These are phyloP conservation scores for Anneissia japonica DNA, from an alignment of 35 echinoderm and acorn worm genomes.

Conservation along the genomic window DNA sequence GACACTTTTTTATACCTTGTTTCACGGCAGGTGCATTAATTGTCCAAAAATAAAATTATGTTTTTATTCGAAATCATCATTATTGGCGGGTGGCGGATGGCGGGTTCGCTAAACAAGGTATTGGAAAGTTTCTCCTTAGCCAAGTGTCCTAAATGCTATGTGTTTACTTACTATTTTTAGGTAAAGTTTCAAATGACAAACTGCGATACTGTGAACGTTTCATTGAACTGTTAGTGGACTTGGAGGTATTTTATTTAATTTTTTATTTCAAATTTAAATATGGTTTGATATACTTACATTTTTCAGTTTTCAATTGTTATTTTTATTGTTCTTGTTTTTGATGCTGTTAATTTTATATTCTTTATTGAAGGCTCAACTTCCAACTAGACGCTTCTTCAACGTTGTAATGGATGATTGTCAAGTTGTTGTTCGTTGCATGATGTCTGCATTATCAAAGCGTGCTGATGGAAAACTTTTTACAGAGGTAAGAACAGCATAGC, in stretches of 20 bases:
- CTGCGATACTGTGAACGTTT: constrained; percentile 96
- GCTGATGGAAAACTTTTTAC: constrained; percentile 87
- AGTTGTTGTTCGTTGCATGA: constrained; percentile 75
- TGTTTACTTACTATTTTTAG: constrained; percentile 9
- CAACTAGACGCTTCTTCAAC: constrained; percentile 94
- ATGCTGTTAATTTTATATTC: not conserved
- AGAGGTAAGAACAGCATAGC: too few relatives aligned
- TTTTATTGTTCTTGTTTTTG: not conserved
- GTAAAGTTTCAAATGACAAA: constrained; percentile 26
- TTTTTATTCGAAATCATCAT: too few relatives aligned
- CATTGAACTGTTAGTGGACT: constrained; percentile 81
- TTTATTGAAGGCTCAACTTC: constrained; percentile 58
- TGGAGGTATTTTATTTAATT: constrained; percentile 60
- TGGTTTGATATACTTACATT: not conserved
- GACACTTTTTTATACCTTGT: too few relatives aligned
- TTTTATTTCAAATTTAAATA: not conserved
- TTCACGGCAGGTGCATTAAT: too few relatives aligned
- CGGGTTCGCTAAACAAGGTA: too few relatives aligned
- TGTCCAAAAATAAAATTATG: too few relatives aligned
- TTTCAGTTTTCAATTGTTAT: not conserved
- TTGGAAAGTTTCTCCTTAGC: too few relatives aligned
- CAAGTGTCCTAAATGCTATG: not conserved
- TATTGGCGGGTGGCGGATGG: too few relatives aligned
- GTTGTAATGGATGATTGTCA: constrained; percentile 92
- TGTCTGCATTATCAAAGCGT: constrained; percentile 57